These are phyloP conservation scores for Alviniconcha strummeri DNA, from an alignment of 2,888 invertebrate genomes.

Conservation along the genomic window DNA sequence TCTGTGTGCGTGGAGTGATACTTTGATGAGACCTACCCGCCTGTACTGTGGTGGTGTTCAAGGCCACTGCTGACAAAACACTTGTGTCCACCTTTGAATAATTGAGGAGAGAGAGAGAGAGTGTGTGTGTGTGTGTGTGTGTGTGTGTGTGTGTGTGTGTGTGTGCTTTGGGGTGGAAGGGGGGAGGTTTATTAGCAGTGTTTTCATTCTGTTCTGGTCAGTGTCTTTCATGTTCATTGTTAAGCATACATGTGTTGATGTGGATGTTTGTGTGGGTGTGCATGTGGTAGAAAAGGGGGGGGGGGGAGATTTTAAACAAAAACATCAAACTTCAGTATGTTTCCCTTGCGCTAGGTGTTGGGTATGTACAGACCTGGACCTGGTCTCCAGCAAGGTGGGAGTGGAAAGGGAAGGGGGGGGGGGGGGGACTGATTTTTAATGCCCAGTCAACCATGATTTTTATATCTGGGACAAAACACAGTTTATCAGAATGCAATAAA, in stretches of 20 bases:
- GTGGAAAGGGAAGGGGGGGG: no score
- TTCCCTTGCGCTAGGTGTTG: background rate
- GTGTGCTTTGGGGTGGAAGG: background rate
- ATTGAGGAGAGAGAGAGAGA: no score
- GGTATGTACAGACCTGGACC: no score
- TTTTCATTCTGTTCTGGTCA: no score
- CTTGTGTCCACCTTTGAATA: background rate
- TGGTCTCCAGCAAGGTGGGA: background rate
- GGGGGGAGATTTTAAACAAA: background rate
- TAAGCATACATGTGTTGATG: no score
- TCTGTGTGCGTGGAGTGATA: background rate
- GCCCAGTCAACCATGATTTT: no score
- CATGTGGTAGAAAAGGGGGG: background rate
- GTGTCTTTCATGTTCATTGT: no score
- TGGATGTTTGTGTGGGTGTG: background rate
- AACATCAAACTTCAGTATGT: background rate
- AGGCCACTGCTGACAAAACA: background rate
- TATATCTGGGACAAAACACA: no score
- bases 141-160: constrained; percentile 7
- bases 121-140: background rate
- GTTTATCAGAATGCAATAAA: background rate
- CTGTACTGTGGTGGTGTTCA: no score
- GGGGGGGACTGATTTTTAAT: no score
- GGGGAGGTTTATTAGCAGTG: no score
- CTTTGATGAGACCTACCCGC: background rate